Conservation (phyloP, 2,797 vertebrate species). For the Tragelaphus oryx region DNA sequence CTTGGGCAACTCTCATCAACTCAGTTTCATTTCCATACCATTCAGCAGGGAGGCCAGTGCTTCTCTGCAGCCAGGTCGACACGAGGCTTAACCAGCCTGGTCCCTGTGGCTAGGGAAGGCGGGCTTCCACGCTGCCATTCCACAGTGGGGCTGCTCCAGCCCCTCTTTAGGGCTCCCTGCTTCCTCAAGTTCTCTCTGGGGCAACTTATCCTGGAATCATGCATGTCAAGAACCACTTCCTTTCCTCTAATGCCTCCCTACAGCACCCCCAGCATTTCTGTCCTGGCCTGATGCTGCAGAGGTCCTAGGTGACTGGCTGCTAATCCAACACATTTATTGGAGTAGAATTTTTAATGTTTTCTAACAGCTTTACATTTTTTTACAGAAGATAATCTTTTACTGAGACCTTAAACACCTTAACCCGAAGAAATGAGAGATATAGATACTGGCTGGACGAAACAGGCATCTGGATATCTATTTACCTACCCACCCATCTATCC, state of each 20-base stretch:
- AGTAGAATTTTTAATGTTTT: background rate
- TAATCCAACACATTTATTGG: background rate
- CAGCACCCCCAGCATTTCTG: background rate
- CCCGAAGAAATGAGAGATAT: background rate
- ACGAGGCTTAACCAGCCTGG: background rate
- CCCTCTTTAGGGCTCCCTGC: background rate
- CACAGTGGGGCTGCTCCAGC: background rate
- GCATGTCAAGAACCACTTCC: background rate
- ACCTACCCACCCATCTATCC: background rate
- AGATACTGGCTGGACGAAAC: background rate
- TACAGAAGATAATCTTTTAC: background rate
- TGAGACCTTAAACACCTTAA: background rate
- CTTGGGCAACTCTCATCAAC: constrained; percentile 65
- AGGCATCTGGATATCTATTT: background rate
- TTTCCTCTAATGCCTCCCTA: background rate
- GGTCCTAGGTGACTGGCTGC: background rate
- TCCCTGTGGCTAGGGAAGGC: background rate
- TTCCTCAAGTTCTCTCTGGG: background rate
- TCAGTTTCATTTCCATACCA: background rate
- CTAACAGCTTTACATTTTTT: background rate
- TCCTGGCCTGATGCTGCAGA: background rate
- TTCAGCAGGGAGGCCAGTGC: background rate
- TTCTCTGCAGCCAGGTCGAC: background rate
- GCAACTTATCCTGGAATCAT: background rate
- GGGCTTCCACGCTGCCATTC: background rate